Percentiles rank a stretch among this genome's conserved stretches.
Conservation (phyloP, 2,888 invertebrate species). For the Aspidiotus destructor region DNA sequence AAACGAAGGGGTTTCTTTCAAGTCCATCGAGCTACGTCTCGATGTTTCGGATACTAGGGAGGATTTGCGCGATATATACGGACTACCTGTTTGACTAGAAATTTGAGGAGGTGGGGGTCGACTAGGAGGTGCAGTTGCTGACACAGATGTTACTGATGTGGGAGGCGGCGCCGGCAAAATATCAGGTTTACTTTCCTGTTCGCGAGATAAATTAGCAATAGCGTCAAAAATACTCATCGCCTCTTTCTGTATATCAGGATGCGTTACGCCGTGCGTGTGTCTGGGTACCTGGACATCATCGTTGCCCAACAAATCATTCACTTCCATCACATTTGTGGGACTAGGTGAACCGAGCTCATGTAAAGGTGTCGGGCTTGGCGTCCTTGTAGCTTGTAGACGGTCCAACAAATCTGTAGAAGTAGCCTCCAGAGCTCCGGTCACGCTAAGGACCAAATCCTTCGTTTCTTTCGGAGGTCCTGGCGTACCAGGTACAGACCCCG, state of each 20-base stretch:
- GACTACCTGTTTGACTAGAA: slow-evolving; percentile 7
- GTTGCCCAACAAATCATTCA: slow-evolving; percentile 37
- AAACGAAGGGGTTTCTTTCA: background rate
- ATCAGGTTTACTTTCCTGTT: slow-evolving; percentile 28
- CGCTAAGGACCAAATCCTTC: slow-evolving; percentile 72
- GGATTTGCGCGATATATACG: slow-evolving; percentile 18
- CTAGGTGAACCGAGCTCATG: slow-evolving; percentile 73
- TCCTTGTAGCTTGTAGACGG: slow-evolving; percentile 71
- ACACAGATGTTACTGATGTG: slow-evolving; percentile 36
- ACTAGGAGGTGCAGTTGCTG: slow-evolving; percentile 24
- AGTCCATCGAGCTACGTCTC: slow-evolving; percentile 16
- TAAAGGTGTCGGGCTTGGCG: slow-evolving; percentile 78
- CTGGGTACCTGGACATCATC: slow-evolving; percentile 35
- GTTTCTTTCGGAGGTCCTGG: slow-evolving; percentile 66
- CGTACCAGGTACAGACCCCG: slow-evolving; percentile 40
- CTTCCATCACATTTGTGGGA: slow-evolving; percentile 53
- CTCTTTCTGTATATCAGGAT: slow-evolving; percentile 23
- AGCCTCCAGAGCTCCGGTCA: slow-evolving; percentile 80
- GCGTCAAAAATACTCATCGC: slow-evolving; percentile 24
- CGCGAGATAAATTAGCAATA: slow-evolving; percentile 28
- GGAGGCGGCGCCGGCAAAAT: slow-evolving; percentile 33
- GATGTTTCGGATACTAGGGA: slow-evolving; percentile 18
- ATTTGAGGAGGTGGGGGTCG: slow-evolving; percentile 31
- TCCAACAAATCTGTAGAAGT: slow-evolving; percentile 74
- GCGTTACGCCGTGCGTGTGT: slow-evolving; percentile 10